Evolutionary conservation across 2,888 invertebrate species (phyloP), one percentile per base, ranked within the genome.

Genomic region (Drosophila koepferae): DNA sequence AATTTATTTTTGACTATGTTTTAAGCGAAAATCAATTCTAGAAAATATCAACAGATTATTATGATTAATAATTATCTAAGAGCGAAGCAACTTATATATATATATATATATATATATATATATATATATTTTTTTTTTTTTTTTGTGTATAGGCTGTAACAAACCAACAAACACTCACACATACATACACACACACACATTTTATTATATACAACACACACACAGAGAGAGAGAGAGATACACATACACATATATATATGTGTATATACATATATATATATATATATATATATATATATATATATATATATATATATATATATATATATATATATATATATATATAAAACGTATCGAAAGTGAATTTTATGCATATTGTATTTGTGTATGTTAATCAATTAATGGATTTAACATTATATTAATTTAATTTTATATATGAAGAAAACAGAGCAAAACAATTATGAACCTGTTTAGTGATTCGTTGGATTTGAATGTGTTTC

Each of bases 101-200:
- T n/a, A n/a, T n/a, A n/a, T n/a, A n/a, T n/a, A n/a, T n/a, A n/a
- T n/a, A n/a, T n/a, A n/a, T n/a, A n/a, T n/a, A n/a, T n/a, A n/a
- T n/a, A n/a, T n/a, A n/a, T n/a, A n/a, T n/a, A n/a, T n/a, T n/a
- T n/a, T n/a, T n/a, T 88, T 74, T 85, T 87, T 88, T 88, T 82
- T 88, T 74, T 88, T 82, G 85, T 87, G 31, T 87, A 77, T 85
- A 82, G 86, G 80, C 82, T 82, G 86, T 88, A 53, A 69, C 34
- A 51, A 5, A 53, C 34, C 34, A 5, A 49, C 49, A 49, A 6
- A 48, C 28, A 48, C 8, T 28, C 28, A 65, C 34, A 31, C 38
- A 38, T 14, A 38, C 36, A 38, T 1, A 16, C n/a, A 40, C 51
- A 53, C 36, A 36, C 12, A 53, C 20, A 53, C 36, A 53, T 58